These are phyloP conservation scores for Lasius fuliginosus DNA, from an alignment of 2,888 invertebrate genomes.

Conservation along the genomic window DNA sequence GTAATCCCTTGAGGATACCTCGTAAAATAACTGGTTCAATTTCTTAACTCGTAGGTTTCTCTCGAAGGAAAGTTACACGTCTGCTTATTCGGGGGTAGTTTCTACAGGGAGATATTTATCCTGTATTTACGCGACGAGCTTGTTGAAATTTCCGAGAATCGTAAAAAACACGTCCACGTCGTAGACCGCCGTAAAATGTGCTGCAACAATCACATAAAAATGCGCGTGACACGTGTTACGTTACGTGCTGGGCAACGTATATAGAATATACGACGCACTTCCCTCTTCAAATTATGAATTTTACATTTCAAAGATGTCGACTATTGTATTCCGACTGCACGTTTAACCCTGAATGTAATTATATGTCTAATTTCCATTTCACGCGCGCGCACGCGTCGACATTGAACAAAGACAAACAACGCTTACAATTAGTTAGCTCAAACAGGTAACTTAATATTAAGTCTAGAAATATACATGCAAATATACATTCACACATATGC, in stretches of 20 bases:
- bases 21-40: slow-evolving; percentile 3
- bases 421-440: slow-evolving; percentile 14
- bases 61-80: not conserved
- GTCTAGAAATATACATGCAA: not conserved
- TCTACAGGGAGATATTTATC: slow-evolving; percentile 9
- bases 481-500: not conserved
- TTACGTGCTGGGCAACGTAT: not conserved
- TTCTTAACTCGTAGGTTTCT: slow-evolving; percentile 11
- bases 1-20: not conserved
- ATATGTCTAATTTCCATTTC: slow-evolving; percentile 8
- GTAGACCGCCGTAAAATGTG: slow-evolving; percentile 4
- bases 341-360: slow-evolving; percentile 19
- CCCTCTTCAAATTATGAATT: not conserved
- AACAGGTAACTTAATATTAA: slow-evolving; percentile 26
- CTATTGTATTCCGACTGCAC: not conserved
- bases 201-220: not conserved
- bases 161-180: slow-evolving; percentile 8
- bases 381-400: not conserved
- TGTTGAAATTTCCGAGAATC: slow-evolving; percentile 30
- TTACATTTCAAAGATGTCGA: not conserved
- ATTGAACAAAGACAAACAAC: slow-evolving; percentile 13
- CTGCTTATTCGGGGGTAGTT: slow-evolving; percentile 15
- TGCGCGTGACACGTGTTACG: slow-evolving; percentile 3
- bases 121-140: slow-evolving; percentile 19
- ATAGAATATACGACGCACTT: not conserved